Evolutionary conservation across 2,113 vertebrate species (phyloP), one percentile per base, ranked within the genome.

Genomic region (Phodopus roborovskii): DNA sequence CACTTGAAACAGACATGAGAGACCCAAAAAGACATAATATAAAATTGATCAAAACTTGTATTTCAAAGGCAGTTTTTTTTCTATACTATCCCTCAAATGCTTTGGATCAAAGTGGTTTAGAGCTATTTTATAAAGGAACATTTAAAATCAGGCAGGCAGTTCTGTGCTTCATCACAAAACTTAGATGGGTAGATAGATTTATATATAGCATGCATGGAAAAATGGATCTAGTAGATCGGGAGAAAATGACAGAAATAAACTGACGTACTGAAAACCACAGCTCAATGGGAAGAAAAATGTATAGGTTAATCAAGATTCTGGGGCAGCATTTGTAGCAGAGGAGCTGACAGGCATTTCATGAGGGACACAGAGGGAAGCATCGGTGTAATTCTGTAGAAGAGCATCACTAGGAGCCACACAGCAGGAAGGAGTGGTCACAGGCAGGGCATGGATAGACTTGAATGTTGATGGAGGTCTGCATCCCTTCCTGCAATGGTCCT

Each of bases 21-120:
- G 97, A 97, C 97, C 97, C 96, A 97, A 97, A 98, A 98, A 97
- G 96, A 96, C 93, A 97, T 98, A 97, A 98, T 98, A 98, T 97
- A 98, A 98, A 98, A 98, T 98, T 98, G 97, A 98, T 98, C 98
- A 98, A 98, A 98, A 98, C 97, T 90, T 94, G 30, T 96, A 97
- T 98, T 98, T 97, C 96, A 98, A 98, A 98, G 98, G 97, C 93
- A 97, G 90, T 92, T 97, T 98, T 97, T 98, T 97, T 98, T 50
- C 88, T 36, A 71, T 78, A 36, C 16, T 22, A 42, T 95, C 78
- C 24, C 66, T 28, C 97, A 90, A 42, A 93, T 83, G 45, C 97
- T 97, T 97, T 97, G 81, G 87, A 93, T 98, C 95, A 95, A 96
- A 95, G 88, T 97, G 39, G 22, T 95, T 98, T 97, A 62, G 56